Base-by-base conservation (phyloP, 1,140 invertebrate genomes). In the Lordiphosa stackelbergi region DNA sequence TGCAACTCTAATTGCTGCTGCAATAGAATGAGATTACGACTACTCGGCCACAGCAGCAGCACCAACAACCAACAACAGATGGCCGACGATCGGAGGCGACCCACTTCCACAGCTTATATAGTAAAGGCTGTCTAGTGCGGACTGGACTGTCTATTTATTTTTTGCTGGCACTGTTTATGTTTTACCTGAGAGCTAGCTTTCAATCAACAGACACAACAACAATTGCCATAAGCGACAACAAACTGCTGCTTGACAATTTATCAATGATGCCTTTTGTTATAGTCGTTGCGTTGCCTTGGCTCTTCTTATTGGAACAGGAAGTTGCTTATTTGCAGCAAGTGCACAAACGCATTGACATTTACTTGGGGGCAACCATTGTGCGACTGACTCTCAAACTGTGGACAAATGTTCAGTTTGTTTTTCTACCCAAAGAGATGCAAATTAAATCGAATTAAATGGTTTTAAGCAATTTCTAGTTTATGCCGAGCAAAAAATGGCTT, bases 231-330 rank as follows among this genome's bases (percentile, higher is more conserved):
- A 37, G 34, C 68, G 68, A 48, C 45, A 68, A 38, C 60, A 59
- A 53, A 73, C 72, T 69, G 77, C 77, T 72, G 75, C 75, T 81
- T 83, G 69, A 83, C 77, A 83, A 84, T 83, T 83, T 83, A 81
- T 81, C 75, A 81, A 75, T 81, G 72, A 81, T 60, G 68, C 61
- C 54, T 66, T 53, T 66, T 66, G 63, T 66, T 38, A 41, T 24
- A 45, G 61, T 10, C 57, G 58, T 22, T 55, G 49, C 28, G 8
- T 34, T 28, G 24, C 43, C 22, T 28, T 63, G 19, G 46, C 22
- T 65, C 58, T 63, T 79, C 75, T 81, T 79, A 81, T 79, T 79
- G 77, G 77, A 81, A 81, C 77, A 81, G 77, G 77, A 81, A 81
- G 77, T 81, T 47, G 68, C 77, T 81, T 72, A 73, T 81, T 81